Conservation (phyloP, 2,113 vertebrate genomes). For the Paradoxurus hermaphroditus region DNA sequence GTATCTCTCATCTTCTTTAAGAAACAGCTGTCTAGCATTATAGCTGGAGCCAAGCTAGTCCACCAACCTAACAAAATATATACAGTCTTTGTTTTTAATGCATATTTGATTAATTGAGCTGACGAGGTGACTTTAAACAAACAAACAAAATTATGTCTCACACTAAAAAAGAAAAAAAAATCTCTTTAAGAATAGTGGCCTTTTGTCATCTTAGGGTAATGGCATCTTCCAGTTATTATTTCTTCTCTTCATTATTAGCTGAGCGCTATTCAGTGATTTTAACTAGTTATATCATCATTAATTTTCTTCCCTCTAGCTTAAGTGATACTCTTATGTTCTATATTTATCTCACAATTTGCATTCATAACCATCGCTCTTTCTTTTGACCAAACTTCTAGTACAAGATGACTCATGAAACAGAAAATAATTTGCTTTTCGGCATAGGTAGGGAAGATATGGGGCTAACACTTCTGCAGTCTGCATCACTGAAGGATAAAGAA, state of each 20-base stretch:
- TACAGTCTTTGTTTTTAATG: neutral
- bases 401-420: neutral
- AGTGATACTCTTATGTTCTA: neutral
- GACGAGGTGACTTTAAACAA: neutral
- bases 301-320: neutral
- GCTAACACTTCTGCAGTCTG: rapidly evolving
- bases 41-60: neutral
- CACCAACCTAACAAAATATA: neutral
- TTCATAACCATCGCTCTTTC: neutral
- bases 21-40: neutral
- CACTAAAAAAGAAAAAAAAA: neutral
- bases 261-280: neutral
- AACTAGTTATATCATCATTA: neutral
- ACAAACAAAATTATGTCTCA: neutral
- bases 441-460: neutral
- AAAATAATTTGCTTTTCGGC: neutral
- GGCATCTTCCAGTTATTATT: neutral
- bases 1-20: neutral
- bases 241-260: neutral
- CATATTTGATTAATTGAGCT: neutral
- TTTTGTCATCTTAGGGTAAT: neutral
- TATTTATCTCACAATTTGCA: neutral
- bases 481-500: neutral
- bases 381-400: neutral
- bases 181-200: neutral